Evolutionary conservation across 2,888 invertebrate species (phyloP).

Genomic region (Oeneis ivallda): DNA sequence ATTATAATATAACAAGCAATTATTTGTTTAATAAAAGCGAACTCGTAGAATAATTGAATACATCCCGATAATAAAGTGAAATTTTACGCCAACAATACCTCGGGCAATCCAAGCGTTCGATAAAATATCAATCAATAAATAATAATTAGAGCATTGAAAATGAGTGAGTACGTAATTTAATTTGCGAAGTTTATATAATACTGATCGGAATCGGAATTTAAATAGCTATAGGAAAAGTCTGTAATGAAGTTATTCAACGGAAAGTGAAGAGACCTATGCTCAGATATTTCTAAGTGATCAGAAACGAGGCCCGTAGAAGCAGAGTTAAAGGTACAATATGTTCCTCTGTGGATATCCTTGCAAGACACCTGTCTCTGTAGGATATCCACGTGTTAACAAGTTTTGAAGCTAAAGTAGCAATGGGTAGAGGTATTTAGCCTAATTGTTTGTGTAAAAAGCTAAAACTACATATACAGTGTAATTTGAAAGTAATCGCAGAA

Average conservation of each 20-base stretch:
- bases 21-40: slow-evolving; percentile 7
- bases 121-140: slow-evolving; percentile 32
- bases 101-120: slow-evolving; percentile 23
- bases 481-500: no score
- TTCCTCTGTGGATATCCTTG: no score
- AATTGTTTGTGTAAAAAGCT: no score
- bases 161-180: slow-evolving; percentile 8
- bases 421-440: no score
- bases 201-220: neutral
- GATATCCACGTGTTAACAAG: no score
- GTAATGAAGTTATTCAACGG: neutral
- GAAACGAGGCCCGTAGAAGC: no score
- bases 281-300: no score
- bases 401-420: no score
- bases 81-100: slow-evolving; percentile 25
- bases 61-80: slow-evolving; percentile 17
- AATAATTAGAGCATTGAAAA: slow-evolving; percentile 19
- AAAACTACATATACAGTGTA: no score
- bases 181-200: neutral
- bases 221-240: neutral
- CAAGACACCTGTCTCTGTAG: no score
- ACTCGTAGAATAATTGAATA: slow-evolving; percentile 4
- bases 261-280: no score
- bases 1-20: slow-evolving; percentile 11
- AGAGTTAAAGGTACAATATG: no score